Percentiles rank a stretch among this genome's conserved stretches.
Evolutionary conservation across 2,888 invertebrate genomes (phyloP).

Genomic region (Busseola fusca): DNA sequence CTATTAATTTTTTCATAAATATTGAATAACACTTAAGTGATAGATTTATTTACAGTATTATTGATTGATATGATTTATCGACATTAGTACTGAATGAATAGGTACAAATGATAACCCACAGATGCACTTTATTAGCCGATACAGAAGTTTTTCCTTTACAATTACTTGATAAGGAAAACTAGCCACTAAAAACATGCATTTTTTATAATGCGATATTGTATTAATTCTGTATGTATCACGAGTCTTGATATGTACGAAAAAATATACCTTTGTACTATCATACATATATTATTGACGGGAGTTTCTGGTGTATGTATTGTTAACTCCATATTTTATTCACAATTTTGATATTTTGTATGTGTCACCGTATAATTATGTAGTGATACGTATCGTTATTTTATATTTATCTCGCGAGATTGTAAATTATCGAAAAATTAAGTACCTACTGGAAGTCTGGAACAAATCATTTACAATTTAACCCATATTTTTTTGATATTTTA

Average conservation of each 20-base stretch:
- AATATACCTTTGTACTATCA: not conserved
- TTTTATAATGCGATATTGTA: conserved; percentile 11
- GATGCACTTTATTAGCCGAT: conserved; percentile 20
- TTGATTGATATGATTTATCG: conserved; percentile 36
- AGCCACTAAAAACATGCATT: not conserved
- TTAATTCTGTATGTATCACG: not conserved
- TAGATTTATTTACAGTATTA: conserved; percentile 7
- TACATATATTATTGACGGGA: not conserved
- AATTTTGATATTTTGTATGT: too few relatives aligned
- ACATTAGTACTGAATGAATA: conserved; percentile 28
- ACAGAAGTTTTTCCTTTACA: conserved; percentile 18
- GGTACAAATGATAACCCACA: conserved; percentile 40
- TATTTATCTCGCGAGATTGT: too few relatives aligned
- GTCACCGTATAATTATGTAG: too few relatives aligned
- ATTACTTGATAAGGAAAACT: conserved; percentile 17
- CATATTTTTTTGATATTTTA: too few relatives aligned
- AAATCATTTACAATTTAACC: too few relatives aligned
- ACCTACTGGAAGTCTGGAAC: too few relatives aligned
- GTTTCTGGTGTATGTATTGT: too few relatives aligned
- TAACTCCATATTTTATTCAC: not conserved
- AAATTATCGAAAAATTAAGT: too few relatives aligned
- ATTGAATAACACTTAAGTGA: conserved; percentile 12
- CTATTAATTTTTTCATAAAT: conserved; percentile 15
- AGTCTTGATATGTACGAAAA: not conserved
- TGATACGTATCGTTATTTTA: too few relatives aligned